phyloP scores from a whole-genome alignment of 2,888 invertebrate species.

The Punctoribates punctum region DNA sequence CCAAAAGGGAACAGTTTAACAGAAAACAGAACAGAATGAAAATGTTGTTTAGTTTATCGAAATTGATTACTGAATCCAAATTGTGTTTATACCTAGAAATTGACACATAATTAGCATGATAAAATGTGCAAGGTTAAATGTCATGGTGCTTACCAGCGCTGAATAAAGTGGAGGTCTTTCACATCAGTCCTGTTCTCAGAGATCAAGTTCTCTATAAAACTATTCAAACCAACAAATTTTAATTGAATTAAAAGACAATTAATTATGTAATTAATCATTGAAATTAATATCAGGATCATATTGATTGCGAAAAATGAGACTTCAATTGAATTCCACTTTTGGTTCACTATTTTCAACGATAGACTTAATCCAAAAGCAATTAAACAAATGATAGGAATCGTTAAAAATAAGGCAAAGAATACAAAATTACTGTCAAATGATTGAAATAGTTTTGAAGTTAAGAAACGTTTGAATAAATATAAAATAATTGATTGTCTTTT shows the following conservation, averaged over 20 bases:
- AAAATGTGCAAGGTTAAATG: neutral
- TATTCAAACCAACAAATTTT: constrained; percentile 5
- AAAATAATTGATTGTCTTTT: neutral
- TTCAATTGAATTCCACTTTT: neutral
- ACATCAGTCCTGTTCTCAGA: neutral
- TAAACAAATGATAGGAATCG: neutral
- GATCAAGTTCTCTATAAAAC: neutral
- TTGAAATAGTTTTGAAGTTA: neutral
- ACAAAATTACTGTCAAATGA: neutral
- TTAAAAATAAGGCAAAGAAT: neutral
- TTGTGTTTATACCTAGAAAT: constrained; percentile 15
- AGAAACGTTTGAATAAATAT: neutral
- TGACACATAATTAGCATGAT: neutral
- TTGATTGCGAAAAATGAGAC: neutral
- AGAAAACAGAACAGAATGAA: neutral
- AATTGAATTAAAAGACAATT: neutral
- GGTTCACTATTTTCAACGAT: neutral
- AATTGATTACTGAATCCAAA: neutral
- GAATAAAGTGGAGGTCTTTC: neutral
- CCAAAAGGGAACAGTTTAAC: neutral
- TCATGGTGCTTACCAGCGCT: neutral
- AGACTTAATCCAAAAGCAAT: neutral
- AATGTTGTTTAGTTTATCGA: neutral
- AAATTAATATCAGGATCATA: neutral
- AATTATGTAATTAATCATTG: neutral